Percentiles rank a stretch among this genome's conserved stretches.
phyloP scores from a whole-genome alignment of 2,113 vertebrate species.

The Saiga tatarica region DNA sequence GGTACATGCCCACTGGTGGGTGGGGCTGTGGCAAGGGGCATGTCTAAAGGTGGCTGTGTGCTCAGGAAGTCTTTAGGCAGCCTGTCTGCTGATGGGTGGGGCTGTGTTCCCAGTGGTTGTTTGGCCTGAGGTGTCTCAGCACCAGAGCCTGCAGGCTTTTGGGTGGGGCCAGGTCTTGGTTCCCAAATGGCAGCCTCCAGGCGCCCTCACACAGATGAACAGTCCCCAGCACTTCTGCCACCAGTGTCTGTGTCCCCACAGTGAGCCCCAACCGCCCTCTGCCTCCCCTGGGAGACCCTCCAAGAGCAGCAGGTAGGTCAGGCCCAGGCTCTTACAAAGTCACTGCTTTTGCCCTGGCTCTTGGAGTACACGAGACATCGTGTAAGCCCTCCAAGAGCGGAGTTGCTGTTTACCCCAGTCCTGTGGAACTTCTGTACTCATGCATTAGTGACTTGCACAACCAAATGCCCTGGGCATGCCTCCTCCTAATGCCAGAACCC shows the following conservation, averaged over 20 bases:
- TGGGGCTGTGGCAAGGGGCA: accelerated
- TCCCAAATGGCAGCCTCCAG: background rate
- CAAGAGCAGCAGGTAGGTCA: background rate
- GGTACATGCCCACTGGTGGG: background rate
- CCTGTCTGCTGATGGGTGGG: background rate
- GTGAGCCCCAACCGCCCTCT: background rate
- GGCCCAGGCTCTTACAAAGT: background rate
- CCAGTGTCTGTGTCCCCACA: background rate
- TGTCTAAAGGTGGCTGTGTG: background rate
- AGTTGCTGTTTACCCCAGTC: background rate
- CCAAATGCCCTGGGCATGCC: background rate
- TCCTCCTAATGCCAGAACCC: background rate
- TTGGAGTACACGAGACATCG: background rate
- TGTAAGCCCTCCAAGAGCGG: accelerated
- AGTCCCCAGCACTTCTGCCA: background rate
- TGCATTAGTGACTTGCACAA: background rate
- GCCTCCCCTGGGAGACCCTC: background rate
- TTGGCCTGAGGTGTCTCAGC: background rate
- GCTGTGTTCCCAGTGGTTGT: background rate
- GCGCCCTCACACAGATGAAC: background rate
- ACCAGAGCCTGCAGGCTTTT: background rate
- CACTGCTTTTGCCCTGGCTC: background rate
- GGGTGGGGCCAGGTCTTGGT: background rate
- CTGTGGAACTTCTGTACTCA: background rate
- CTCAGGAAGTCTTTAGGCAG: background rate